Evolutionary conservation across 2,888 invertebrate species (phyloP).

Genomic region (Temnothorax rugatulus): DNA sequence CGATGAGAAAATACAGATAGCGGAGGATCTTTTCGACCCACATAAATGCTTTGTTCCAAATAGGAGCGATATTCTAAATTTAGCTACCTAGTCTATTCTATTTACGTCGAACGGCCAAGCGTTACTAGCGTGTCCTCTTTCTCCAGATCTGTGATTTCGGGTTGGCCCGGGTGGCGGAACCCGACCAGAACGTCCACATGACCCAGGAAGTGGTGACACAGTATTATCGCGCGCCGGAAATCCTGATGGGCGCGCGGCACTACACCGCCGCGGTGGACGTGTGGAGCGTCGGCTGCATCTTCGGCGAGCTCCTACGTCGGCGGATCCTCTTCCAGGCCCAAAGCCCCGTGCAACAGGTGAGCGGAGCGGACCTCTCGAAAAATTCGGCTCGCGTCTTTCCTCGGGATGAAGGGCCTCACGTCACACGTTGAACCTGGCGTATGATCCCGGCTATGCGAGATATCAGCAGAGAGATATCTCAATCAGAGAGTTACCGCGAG

Average conservation of each 20-base stretch:
- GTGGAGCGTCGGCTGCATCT: slow-evolving; percentile 99
- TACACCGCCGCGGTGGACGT: slow-evolving; percentile 99
- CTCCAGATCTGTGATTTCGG: slow-evolving; percentile 99
- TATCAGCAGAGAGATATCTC: background rate
- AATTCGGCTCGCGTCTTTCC: background rate
- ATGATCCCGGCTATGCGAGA: background rate
- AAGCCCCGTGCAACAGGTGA: slow-evolving; percentile 97
- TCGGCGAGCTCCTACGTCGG: slow-evolving; percentile 98
- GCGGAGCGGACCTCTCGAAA: slow-evolving; percentile 3
- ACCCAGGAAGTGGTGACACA: slow-evolving; percentile 99
- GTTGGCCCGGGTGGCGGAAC: slow-evolving; percentile 98
- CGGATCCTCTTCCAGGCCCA: slow-evolving; percentile 99
- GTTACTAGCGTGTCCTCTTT: background rate
- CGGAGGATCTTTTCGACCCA: background rate
- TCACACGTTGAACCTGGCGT: background rate
- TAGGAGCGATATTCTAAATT: slow-evolving; percentile 14
- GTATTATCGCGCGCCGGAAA: slow-evolving; percentile 99
- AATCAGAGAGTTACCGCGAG: background rate
- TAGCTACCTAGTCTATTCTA: background rate
- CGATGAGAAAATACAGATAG: background rate
- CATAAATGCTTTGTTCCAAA: background rate
- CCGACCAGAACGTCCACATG: slow-evolving; percentile 97
- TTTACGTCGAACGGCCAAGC: background rate
- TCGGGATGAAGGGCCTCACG: background rate
- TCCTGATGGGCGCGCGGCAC: slow-evolving; percentile 99